These are phyloP conservation scores for Standfussiana lucernea DNA, from an alignment of 2,888 invertebrate genomes.

Conservation along the genomic window DNA sequence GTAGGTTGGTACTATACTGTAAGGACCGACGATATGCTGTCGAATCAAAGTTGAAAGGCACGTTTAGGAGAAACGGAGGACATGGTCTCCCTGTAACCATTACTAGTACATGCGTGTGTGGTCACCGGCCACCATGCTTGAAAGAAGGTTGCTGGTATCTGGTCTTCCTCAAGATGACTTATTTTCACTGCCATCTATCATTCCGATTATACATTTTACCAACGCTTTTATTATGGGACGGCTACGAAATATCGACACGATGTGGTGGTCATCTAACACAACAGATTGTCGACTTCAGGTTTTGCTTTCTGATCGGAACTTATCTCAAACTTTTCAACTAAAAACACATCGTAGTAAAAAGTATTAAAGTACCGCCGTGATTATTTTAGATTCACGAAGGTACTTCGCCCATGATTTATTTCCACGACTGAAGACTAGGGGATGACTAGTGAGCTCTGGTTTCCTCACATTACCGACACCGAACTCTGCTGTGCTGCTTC, in stretches of 20 bases:
- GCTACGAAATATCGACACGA: not conserved
- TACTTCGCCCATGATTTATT: not conserved
- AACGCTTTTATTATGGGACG: not conserved
- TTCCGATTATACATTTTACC: not conserved
- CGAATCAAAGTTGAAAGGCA: not conserved
- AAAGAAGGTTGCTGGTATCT: not conserved
- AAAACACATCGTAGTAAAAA: not conserved
- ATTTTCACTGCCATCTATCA: slow-evolving; percentile 11
- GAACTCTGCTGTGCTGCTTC: not conserved
- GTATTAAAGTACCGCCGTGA: not conserved
- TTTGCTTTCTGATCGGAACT: not conserved
- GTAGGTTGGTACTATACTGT: not conserved
- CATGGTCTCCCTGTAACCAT: not conserved
- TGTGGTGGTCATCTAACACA: not conserved
- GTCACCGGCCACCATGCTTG: not conserved
- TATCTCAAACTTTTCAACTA: not conserved
- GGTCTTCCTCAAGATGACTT: not conserved
- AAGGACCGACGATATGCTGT: not conserved
- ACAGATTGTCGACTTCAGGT: not conserved
- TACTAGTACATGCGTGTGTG: not conserved
- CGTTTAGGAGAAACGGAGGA: not conserved
- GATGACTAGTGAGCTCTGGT: not conserved
- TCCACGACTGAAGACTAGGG: not conserved
- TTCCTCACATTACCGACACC: not conserved
- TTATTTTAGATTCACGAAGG: not conserved